Conservation (phyloP, 30 jellyfish, hydroid and myxozoan genomes). For the Calvadosia cruxmelitensis region DNA sequence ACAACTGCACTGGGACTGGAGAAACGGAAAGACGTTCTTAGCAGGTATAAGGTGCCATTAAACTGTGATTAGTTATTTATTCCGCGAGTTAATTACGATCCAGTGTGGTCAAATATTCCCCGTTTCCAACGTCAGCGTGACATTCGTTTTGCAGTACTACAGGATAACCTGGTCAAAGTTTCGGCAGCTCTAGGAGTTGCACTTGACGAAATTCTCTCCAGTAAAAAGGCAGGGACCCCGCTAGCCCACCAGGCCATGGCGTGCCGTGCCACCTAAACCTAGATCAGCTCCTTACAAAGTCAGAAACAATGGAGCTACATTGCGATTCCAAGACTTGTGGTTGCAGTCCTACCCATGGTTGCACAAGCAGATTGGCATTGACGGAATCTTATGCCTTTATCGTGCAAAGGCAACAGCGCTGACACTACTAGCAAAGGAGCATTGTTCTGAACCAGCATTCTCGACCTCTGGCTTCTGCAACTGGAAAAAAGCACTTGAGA, state of each 20-base stretch:
- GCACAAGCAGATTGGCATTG: too few species aligned
- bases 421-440: too few species aligned
- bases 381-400: too few species aligned
- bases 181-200: neutral
- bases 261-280: conserved; percentile 12
- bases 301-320: conserved; percentile 13
- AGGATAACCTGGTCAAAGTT: conserved; percentile 6
- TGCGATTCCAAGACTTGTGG: too few species aligned
- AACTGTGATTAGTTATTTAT: conserved; percentile 19
- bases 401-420: too few species aligned
- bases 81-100: conserved; percentile 18
- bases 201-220: conserved; percentile 2
- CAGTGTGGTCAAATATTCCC: conserved; percentile 6
- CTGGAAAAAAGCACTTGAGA: too few species aligned
- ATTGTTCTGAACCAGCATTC: too few species aligned
- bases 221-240: neutral
- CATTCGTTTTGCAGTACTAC: neutral
- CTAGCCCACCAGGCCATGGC: conserved; percentile 13
- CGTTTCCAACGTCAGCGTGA: conserved; percentile 4
- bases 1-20: conserved; percentile 14
- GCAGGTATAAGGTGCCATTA: conserved; percentile 5
- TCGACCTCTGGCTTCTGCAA: too few species aligned
- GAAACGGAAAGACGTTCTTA: conserved; percentile 14
- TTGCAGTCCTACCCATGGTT: too few species aligned
- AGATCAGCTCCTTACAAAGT: conserved; percentile 1